Conservation (phyloP, 2,797 vertebrate species). For the Notolabrus celidotus region DNA sequence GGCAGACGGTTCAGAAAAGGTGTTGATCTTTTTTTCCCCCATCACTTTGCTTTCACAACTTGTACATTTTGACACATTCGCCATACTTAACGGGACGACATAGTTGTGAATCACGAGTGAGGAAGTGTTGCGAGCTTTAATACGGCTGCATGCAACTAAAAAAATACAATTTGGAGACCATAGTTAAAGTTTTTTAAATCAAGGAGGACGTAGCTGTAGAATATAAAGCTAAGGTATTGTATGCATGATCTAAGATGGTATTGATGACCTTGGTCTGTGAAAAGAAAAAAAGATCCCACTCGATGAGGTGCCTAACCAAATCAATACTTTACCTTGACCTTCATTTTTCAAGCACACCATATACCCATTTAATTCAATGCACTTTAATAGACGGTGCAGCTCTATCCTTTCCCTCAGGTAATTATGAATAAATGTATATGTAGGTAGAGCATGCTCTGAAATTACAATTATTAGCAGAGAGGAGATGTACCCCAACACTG, state of each 20-base stretch:
- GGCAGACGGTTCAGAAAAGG: slow-evolving; percentile 54
- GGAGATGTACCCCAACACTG: slow-evolving; percentile 74
- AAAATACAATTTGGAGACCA: background rate
- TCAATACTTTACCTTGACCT: slow-evolving; percentile 39
- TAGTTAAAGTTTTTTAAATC: background rate
- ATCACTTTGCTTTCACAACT: slow-evolving; percentile 66
- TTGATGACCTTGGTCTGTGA: slow-evolving; percentile 15
- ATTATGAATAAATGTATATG: slow-evolving; percentile 83
- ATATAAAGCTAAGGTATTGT: background rate
- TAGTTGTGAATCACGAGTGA: slow-evolving; percentile 39
- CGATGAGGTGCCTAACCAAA: slow-evolving; percentile 23
- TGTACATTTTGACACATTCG: slow-evolving; percentile 69
- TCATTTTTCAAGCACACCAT: slow-evolving; percentile 50
- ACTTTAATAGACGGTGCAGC: slow-evolving; percentile 72
- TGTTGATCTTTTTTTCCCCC: slow-evolving; percentile 59
- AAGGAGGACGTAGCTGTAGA: background rate
- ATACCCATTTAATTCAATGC: slow-evolving; percentile 56
- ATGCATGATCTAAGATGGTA: slow-evolving; percentile 9
- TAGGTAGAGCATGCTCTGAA: slow-evolving; percentile 76
- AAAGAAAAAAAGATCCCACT: background rate
- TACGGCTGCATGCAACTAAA: background rate
- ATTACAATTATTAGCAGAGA: slow-evolving; percentile 79
- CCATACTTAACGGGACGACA: slow-evolving; percentile 52
- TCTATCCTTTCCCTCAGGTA: slow-evolving; percentile 78
- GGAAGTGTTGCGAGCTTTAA: slow-evolving; percentile 20